Evolutionary conservation across 2,113 vertebrate species (phyloP).

Genomic region (Romanogobio albipinnatus): DNA sequence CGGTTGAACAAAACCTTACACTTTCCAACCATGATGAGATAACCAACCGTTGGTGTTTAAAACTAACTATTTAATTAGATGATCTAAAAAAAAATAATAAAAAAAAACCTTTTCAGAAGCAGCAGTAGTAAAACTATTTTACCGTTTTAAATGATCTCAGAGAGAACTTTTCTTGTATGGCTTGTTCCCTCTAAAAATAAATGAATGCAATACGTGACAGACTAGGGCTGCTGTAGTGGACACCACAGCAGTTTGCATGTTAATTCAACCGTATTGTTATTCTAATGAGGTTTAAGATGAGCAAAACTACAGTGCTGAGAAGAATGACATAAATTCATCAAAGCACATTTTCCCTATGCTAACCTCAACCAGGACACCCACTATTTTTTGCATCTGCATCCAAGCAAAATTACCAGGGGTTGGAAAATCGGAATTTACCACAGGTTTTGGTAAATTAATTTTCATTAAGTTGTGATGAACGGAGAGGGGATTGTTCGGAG

Average conservation of each 20-base stretch:
- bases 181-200: too few species aligned
- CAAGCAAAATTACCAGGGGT: conserved; percentile 56
- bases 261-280: conserved; percentile 46
- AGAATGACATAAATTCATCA: conserved; percentile 17
- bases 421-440: conserved; percentile 57
- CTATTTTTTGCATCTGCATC: conserved; percentile 36
- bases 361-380: neutral
- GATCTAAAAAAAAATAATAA: neutral
- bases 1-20: conserved; percentile 19
- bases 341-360: neutral
- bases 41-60: neutral
- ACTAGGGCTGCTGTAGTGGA: conserved; percentile 10
- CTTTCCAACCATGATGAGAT: conserved; percentile 3
- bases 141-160: neutral
- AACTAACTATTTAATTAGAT: neutral
- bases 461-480: conserved; percentile 68
- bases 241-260: conserved; percentile 26
- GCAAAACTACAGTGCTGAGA: neutral
- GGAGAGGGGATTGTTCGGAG: conserved; percentile 72
- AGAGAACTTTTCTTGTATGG: too few species aligned
- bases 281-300: conserved; percentile 47
- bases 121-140: neutral
- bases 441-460: conserved; percentile 78
- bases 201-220: neutral
- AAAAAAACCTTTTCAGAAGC: neutral